Evolutionary conservation across 2,797 vertebrate genomes (phyloP).

Genomic region (Peromyscus attwateri): DNA sequence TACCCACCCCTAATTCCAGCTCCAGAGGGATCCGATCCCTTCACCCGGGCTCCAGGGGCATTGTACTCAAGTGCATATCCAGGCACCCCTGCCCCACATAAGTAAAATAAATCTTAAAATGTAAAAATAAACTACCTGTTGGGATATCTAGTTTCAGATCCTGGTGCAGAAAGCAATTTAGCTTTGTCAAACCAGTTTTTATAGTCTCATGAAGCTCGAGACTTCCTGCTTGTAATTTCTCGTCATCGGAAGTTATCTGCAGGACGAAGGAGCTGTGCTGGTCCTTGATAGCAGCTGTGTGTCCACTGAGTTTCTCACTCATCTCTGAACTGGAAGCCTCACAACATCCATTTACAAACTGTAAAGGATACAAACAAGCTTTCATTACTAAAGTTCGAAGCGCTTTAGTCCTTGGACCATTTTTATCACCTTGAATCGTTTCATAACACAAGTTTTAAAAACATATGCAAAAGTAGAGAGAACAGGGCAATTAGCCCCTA

Average conservation of each 20-base stretch:
- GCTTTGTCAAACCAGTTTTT: slow-evolving; percentile 85
- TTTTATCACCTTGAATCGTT: slow-evolving; percentile 32
- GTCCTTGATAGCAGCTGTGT: slow-evolving; percentile 82
- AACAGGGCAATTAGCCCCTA: background rate
- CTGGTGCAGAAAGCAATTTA: slow-evolving; percentile 91
- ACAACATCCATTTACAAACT: slow-evolving; percentile 88
- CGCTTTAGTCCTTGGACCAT: slow-evolving; percentile 21
- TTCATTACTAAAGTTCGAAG: slow-evolving; percentile 52
- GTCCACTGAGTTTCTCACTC: slow-evolving; percentile 75
- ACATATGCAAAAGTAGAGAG: background rate
- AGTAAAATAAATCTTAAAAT: background rate
- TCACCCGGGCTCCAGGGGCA: background rate
- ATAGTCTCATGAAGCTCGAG: slow-evolving; percentile 85
- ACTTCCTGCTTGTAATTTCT: slow-evolving; percentile 85
- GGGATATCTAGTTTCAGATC: slow-evolving; percentile 93
- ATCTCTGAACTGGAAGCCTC: slow-evolving; percentile 82
- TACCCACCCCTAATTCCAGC: background rate
- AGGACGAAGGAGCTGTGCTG: slow-evolving; percentile 82
- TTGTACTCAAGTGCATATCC: no score
- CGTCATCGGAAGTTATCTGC: slow-evolving; percentile 85
- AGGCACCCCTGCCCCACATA: background rate
- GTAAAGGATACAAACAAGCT: slow-evolving; percentile 60
- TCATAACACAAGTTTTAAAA: slow-evolving; percentile 32
- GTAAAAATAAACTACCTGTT: slow-evolving; percentile 90
- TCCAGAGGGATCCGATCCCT: background rate